Conservation (phyloP, 1,140 invertebrate genomes). For the Drosophila pseudoananassae region DNA sequence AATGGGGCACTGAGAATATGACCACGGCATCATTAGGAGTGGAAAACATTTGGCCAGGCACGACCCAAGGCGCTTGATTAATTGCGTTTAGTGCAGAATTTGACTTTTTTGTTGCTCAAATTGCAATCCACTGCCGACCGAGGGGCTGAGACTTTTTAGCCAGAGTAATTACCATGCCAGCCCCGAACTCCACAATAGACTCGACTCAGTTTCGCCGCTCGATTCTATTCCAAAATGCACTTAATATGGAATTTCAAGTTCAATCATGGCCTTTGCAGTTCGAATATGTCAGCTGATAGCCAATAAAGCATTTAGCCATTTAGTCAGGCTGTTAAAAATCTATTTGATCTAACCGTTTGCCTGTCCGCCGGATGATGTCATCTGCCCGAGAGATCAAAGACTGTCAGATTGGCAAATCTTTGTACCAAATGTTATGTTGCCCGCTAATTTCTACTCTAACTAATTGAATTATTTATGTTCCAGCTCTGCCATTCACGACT, state of each 20-base stretch:
- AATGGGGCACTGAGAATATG: conserved; percentile 23
- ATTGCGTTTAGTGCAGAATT: conserved; percentile 75
- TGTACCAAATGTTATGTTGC: conserved; percentile 32
- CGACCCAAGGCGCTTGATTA: conserved; percentile 74
- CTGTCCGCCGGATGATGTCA: conserved; percentile 41
- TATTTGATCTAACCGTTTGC: conserved; percentile 52
- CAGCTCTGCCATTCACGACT: conserved; percentile 15
- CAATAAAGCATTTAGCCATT: conserved; percentile 45
- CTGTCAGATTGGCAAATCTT: conserved; percentile 59
- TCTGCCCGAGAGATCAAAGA: conserved; percentile 55
- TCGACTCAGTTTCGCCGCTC: conserved; percentile 33
- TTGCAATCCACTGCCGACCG: conserved; percentile 42
- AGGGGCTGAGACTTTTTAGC: conserved; percentile 33
- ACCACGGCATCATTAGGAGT: conserved; percentile 75
- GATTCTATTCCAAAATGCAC: conserved; percentile 76
- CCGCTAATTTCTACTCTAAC: conserved; percentile 51
- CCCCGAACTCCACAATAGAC: conserved; percentile 16
- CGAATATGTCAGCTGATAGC: conserved; percentile 28
- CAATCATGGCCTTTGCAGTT: conserved; percentile 38
- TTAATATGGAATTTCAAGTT: conserved; percentile 81
- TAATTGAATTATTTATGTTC: conserved; percentile 59
- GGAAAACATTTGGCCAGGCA: conserved; percentile 79
- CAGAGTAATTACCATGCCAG: conserved; percentile 75
- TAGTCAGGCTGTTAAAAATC: conserved; percentile 40
- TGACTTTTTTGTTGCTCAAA: conserved; percentile 79